Evolutionary conservation across 1,140 invertebrate genomes (phyloP), one percentile per base, ranked within the genome.

Genomic region (Amphibalanus amphitrite): DNA sequence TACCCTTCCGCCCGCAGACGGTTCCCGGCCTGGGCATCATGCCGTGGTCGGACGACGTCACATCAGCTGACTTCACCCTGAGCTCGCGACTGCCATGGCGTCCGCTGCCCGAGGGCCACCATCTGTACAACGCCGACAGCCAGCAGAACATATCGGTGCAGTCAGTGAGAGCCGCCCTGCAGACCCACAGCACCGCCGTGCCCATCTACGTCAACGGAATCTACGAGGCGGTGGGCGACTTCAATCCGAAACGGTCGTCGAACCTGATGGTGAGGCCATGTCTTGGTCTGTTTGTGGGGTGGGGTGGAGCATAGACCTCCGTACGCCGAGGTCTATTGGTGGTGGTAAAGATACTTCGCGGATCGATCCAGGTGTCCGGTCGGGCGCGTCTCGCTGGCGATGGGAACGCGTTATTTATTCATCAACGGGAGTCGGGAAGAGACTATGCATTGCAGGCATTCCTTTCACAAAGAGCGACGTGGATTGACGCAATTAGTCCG

Each of bases 181-280:
- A 23, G 13, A 20, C 23, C 10, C 47, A 59, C 47, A 13, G 47
- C 47, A 17, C 47, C 13, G 47, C 47, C 47, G 72, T 73, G 15
- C 74, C 74, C 23, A 70, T 75, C 28, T 75, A 72, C 70, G 71
- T 75, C 29, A 75, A 75, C 59, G 72, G 74, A 30, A 73, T 75
- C 20, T 73, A 73, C 67, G 67, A 72, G 65, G 73, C 72, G 67
- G 40, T 73, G 28, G 74, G 74, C 25, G 74, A 75, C 69, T 75
- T 73, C 69, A 72, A 73, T 38, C 74, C 74, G 20, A 72, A 69
- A 29, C 72, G 73, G 28, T 29, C 74, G 8, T 64, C 69, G 28
- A 75, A 75, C 64, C 69, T 72, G 25, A 75, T 71, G 72, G 74
- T 75, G 47, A 59, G 72, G 67, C 20, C 4, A 28, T 71, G 1